Base-by-base conservation (phyloP, 2,888 invertebrate species). In the Diarsia rubi region DNA sequence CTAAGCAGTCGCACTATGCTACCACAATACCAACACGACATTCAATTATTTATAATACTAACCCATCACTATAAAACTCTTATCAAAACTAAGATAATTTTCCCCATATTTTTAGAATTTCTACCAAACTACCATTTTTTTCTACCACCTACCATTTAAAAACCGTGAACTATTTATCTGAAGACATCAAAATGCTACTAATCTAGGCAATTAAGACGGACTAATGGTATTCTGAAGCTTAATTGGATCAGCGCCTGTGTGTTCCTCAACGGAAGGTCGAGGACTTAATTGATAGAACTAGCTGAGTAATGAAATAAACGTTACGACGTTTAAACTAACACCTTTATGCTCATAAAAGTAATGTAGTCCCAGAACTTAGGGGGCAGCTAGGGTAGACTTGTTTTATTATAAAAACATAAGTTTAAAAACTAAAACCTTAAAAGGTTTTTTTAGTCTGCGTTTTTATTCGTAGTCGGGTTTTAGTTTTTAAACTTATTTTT, bases 161-260 rank as follows among this genome's bases (percentile, higher is more conserved):
- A 60, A 45, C 73, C 73, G 45, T 63, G 49, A 78, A 49, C 57
- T 73, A 45, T 21, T 0, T 6, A 45, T 21, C 0, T 8, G n/a
- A 67, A 54, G 47, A 57, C 47, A 54, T 52, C 45, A 70, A 65
- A 57, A 72, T 60, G n/a, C 67, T 69, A 62, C 54, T 81, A 79
- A 83, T 81, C 66, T 69, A 79, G 68, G 62, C 75, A 82, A 85
- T 85, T 85, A 78, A 74, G 75, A 57, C 64, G 11, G 66, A 31
- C 75, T 84, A 27, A 63, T 75, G 45, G 47, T 78, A 70, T 68
- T 71, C 37, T 52, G 68, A n/a, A 5, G 21, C 45, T 44, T 85
- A 85, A 85, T 83, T 81, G 73, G 81, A 81, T 75, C 49, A 80
- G 24, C 45, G 64, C 11, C 65, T 69, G 54, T 54, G 47, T 69